These are phyloP conservation scores for Eupithecia exiguata DNA, from an alignment of 2,888 invertebrate species.

Conservation along the genomic window DNA sequence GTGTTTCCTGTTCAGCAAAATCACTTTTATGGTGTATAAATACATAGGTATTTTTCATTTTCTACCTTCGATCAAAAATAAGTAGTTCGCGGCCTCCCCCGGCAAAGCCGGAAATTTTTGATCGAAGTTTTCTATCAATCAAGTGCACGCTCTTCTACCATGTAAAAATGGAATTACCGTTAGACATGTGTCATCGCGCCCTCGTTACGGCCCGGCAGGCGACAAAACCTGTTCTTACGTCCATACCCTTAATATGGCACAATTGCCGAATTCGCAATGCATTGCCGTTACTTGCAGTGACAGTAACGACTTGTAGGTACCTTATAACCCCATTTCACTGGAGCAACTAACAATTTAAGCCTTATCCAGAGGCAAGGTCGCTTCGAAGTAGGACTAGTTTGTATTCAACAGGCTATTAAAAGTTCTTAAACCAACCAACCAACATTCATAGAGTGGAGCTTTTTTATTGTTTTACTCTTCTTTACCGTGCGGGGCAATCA, in stretches of 20 bases:
- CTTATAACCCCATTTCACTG: constrained; percentile 12
- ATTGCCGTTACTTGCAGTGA: constrained; percentile 13
- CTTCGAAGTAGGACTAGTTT: constrained; percentile 24
- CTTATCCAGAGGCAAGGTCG: constrained; percentile 29
- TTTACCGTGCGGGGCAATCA: not conserved
- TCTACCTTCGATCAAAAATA: too few relatives aligned
- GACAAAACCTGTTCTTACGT: constrained; percentile 73
- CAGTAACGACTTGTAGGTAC: constrained; percentile 1
- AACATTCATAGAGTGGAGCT: not conserved
- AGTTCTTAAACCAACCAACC: not conserved
- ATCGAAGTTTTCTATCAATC: constrained; percentile 51
- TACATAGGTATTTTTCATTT: constrained; percentile 55
- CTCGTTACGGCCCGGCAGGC: constrained; percentile 67
- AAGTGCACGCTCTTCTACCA: constrained; percentile 52
- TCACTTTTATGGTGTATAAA: constrained; percentile 42
- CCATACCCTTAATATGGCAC: constrained; percentile 68
- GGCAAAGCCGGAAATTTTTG: too few relatives aligned
- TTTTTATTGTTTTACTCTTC: not conserved
- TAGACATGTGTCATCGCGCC: constrained; percentile 81
- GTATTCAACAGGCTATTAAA: constrained; percentile 17
- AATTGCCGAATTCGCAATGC: constrained; percentile 63
- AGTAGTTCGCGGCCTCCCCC: too few relatives aligned
- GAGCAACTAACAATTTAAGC: constrained; percentile 23
- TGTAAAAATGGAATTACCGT: constrained; percentile 78
- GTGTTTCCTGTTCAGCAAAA: not conserved